phyloP scores from a whole-genome alignment of 2,113 vertebrate species.

The Turnix velox region DNA sequence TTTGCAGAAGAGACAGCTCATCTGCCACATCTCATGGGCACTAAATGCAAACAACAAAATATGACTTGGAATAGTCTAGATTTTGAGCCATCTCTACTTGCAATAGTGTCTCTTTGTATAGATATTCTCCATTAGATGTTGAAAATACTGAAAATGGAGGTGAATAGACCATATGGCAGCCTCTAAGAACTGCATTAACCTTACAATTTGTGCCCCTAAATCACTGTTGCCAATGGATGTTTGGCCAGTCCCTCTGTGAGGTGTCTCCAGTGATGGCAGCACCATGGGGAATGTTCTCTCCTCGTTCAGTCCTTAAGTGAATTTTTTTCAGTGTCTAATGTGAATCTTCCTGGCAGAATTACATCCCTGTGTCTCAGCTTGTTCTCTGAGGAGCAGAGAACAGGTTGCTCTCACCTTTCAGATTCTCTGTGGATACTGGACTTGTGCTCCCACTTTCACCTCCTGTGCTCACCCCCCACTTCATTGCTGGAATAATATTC shows the following conservation, averaged over 20 bases:
- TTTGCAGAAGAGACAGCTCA: not conserved
- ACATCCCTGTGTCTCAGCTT: not conserved
- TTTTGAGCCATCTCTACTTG: rapidly evolving
- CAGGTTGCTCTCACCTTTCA: rapidly evolving
- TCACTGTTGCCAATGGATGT: rapidly evolving
- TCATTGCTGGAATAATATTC: not conserved
- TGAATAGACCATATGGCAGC: not conserved
- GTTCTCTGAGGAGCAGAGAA: not conserved
- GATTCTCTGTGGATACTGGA: not conserved
- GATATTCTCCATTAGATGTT: not conserved
- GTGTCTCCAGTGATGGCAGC: not conserved
- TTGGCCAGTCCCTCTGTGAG: not conserved
- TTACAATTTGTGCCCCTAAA: not conserved
- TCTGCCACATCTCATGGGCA: not conserved
- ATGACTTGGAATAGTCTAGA: not conserved
- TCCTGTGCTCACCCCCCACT: not conserved
- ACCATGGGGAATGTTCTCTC: rapidly evolving
- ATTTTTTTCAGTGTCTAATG: not conserved
- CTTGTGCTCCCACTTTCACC: not conserved
- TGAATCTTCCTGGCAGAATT: not conserved
- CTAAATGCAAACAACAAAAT: not conserved
- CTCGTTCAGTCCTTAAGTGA: not conserved
- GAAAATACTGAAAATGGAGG: not conserved
- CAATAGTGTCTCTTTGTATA: not conserved
- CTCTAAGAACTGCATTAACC: not conserved